These are phyloP conservation scores for Tromatobia lineatoria DNA, from an alignment of 2,888 invertebrate genomes.

Conservation along the genomic window DNA sequence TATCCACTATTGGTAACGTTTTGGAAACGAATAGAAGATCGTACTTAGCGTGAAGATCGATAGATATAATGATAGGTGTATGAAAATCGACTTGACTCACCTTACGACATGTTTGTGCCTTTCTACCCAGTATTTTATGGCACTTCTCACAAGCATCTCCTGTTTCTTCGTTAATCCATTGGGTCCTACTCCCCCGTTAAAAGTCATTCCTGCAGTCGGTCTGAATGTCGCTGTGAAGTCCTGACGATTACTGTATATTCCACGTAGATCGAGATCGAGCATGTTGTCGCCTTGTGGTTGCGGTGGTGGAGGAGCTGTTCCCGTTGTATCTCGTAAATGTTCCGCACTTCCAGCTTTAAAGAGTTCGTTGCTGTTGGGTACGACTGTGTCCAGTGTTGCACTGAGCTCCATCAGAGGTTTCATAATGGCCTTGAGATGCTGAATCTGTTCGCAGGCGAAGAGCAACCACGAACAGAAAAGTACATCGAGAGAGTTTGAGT, in stretches of 20 bases:
- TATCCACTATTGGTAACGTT: neutral
- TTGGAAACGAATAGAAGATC: neutral
- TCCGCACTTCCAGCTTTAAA: slow-evolving; percentile 84
- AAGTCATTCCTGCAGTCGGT: slow-evolving; percentile 85
- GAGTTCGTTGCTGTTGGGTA: slow-evolving; percentile 86
- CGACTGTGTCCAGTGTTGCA: slow-evolving; percentile 92
- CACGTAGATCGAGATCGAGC: slow-evolving; percentile 89
- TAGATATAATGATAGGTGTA: neutral
- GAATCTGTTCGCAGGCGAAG: slow-evolving; percentile 94
- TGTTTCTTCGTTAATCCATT: slow-evolving; percentile 94
- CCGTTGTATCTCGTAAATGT: slow-evolving; percentile 77
- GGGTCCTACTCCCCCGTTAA: slow-evolving; percentile 88
- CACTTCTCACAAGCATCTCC: slow-evolving; percentile 93
- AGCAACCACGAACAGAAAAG: slow-evolving; percentile 95
- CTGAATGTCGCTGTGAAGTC: slow-evolving; percentile 92
- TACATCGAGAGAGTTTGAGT: slow-evolving; percentile 89
- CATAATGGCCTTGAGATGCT: slow-evolving; percentile 94
- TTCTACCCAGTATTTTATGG: slow-evolving; percentile 96
- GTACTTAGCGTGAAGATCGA: neutral
- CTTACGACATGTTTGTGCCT: slow-evolving; percentile 95
- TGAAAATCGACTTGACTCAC: slow-evolving; percentile 85
- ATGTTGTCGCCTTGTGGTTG: slow-evolving; percentile 78
- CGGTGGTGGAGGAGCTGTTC: slow-evolving; percentile 69
- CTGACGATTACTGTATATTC: slow-evolving; percentile 92
- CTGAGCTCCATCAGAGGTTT: slow-evolving; percentile 95